phyloP scores from a whole-genome alignment of 2,113 vertebrate species.

The Leiothrix lutea region DNA sequence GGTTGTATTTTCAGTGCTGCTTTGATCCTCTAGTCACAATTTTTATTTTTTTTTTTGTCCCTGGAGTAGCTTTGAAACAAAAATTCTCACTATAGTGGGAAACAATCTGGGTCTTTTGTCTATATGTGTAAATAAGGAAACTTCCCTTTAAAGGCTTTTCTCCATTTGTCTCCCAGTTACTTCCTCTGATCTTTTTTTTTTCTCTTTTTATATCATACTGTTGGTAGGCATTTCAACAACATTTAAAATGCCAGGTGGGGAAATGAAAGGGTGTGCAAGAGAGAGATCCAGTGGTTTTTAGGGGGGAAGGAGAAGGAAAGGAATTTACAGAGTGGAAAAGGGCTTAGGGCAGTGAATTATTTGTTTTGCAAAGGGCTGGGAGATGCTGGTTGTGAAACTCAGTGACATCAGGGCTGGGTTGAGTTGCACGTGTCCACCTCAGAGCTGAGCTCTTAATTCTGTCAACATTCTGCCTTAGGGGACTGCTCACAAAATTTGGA shows the following conservation, averaged over 20 bases:
- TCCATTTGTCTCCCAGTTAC: background rate
- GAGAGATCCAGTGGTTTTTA: background rate
- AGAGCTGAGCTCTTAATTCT: conserved; percentile 14
- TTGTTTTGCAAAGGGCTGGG: background rate
- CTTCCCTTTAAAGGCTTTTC: background rate
- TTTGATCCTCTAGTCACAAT: background rate
- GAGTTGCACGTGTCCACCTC: background rate
- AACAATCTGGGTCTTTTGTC: background rate
- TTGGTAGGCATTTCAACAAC: background rate
- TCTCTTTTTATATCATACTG: background rate
- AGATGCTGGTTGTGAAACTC: background rate
- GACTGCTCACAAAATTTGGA: conserved; percentile 80
- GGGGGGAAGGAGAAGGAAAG: background rate
- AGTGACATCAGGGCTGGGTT: background rate
- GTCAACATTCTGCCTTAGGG: conserved; percentile 71
- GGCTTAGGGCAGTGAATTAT: background rate
- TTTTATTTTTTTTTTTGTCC: background rate
- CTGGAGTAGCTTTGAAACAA: background rate
- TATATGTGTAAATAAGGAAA: background rate
- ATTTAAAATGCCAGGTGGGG: background rate
- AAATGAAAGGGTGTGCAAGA: background rate
- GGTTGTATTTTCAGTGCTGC: background rate
- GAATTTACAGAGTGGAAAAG: background rate
- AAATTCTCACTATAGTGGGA: background rate
- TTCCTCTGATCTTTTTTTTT: background rate